A percentile compares a stretch with the other conserved stretches of the same genome.
Conservation (phyloP, 1,140 invertebrate species). For the Drosophila asahinai region DNA sequence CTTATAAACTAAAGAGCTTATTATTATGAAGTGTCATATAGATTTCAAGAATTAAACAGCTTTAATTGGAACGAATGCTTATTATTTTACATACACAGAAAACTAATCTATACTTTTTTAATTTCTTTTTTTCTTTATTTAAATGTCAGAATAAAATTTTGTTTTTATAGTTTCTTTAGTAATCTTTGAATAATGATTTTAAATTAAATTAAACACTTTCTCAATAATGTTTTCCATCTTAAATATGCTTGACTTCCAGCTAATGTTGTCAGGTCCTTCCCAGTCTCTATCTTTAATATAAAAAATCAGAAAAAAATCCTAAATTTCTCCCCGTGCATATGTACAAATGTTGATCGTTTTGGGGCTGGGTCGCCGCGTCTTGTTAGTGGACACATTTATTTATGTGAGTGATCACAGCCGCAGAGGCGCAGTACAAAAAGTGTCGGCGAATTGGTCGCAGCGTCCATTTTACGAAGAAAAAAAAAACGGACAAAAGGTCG, state of each 20-base stretch:
- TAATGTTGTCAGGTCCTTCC: too few species aligned
- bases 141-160: background rate
- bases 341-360: constrained; percentile 48
- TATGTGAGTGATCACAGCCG: constrained; percentile 49
- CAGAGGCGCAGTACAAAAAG: constrained; percentile 56
- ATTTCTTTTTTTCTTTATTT: background rate
- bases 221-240: background rate
- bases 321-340: constrained; percentile 26
- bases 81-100: background rate
- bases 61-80: background rate
- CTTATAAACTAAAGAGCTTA: background rate
- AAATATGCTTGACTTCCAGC: too few species aligned
- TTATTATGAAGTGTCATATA: background rate
- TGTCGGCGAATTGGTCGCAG: constrained; percentile 33
- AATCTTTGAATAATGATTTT: background rate
- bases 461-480: background rate
- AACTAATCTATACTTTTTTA: background rate
- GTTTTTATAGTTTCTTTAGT: background rate
- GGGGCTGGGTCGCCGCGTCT: constrained; percentile 45
- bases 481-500: constrained; percentile 18
- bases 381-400: constrained; percentile 45
- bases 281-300: background rate
- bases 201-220: too few species aligned
- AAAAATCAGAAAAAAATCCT: background rate
- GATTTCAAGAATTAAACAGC: background rate